A percentile compares a stretch with the other conserved stretches of the same genome.
phyloP scores from a whole-genome alignment of 2,113 vertebrate genomes.

The Lophura nycthemera region DNA sequence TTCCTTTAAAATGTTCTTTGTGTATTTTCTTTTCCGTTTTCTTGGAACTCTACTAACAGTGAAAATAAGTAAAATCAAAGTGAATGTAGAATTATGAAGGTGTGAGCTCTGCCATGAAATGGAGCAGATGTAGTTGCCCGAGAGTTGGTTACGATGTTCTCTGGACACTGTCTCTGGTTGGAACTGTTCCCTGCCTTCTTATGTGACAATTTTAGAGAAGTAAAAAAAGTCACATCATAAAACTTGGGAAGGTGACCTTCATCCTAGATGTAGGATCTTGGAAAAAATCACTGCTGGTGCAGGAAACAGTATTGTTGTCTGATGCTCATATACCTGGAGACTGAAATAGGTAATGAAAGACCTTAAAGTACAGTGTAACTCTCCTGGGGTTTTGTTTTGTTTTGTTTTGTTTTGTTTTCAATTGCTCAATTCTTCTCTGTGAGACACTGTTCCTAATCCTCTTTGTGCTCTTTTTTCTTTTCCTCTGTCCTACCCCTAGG shows the following conservation, averaged over 20 bases:
- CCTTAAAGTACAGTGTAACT: not conserved
- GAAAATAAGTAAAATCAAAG: not conserved
- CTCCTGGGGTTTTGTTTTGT: not conserved
- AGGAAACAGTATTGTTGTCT: not conserved
- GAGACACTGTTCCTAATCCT: slow-evolving; percentile 20
- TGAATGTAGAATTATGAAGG: not conserved
- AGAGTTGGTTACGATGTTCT: not conserved
- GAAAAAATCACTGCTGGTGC: not conserved
- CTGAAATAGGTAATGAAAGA: not conserved
- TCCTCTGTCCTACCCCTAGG: slow-evolving; percentile 66
- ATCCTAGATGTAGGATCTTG: not conserved
- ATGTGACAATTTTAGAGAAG: not conserved
- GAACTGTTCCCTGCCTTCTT: not conserved
- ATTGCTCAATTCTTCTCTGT: not conserved
- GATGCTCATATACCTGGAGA: not conserved
- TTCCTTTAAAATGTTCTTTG: not conserved
- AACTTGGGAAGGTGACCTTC: not conserved
- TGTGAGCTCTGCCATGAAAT: not conserved
- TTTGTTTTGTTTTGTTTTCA: not conserved
- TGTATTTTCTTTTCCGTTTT: not conserved
- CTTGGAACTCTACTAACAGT: not conserved
- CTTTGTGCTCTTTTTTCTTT: not conserved
- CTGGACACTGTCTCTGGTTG: not conserved
- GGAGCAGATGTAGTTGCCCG: not conserved
- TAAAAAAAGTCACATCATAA: not conserved